Evolutionary conservation across 1,140 invertebrate species (phyloP), one percentile per base, ranked within the genome.

Genomic region (Philopotamus ludificatus): DNA sequence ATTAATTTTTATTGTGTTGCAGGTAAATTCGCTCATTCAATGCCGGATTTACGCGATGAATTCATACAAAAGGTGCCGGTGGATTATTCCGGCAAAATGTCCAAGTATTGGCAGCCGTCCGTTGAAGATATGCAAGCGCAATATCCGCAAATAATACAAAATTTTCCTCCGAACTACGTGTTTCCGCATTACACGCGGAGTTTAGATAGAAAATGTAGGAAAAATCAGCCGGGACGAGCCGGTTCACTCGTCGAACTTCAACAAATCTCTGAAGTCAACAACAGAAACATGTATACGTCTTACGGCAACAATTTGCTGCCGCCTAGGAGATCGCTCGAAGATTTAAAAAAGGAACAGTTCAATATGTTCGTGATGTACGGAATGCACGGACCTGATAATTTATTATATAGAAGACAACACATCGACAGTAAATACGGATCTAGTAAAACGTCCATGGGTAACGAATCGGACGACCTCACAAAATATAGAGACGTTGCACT

Each of bases 11-110:
- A 42, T 45, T 68, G n/a, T n/a, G n/a, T n/a, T 77, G 75, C 70
- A 82, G 81, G 76, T 21, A 84, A 85, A 74, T 79, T 76, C 67
- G 67, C 82, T 1, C 81, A 83, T 47, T 84, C 83, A 2, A 79
- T 85, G 77, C 80, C 83, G 60, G 83, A 85, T 64, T 74, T 85
- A n/a, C 47, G 68, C 3, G 68, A 70, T 16, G 68, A 70, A 41
- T 70, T 67, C 50, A 70, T 70, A 8, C 61, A 70, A 49, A 70
- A 70, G 41, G 65, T 61, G 12, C 68, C 68, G 3, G 42, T 18
- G 22, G 65, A 70, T 20, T 70, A 61, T 63, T 60, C 64, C 2
- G 68, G 68, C 42, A 66, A 70, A 60, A 70, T 70, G 68, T 70
- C 68, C 3, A 70, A 70, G 49, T 70, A 70, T 41, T 70, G 68